phyloP scores from a whole-genome alignment of 92 coral and sea anemone species.

The Parazoanthus swiftii region DNA sequence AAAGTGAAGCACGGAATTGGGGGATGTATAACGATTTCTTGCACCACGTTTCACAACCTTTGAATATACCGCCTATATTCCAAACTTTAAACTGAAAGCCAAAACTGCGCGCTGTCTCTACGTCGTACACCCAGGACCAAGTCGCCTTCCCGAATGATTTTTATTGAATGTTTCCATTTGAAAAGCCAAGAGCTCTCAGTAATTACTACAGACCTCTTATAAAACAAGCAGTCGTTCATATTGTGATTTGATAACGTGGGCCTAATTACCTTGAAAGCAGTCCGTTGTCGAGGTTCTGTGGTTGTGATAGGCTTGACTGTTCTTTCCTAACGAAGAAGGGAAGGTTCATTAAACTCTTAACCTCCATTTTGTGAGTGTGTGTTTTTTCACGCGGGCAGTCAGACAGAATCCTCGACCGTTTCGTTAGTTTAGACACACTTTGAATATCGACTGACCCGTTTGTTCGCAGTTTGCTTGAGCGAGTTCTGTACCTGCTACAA shows the following conservation, averaged over 20 bases:
- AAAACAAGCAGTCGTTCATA: not conserved
- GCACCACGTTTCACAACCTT: not conserved
- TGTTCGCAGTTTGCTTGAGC: constrained; percentile 16
- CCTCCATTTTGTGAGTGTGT: constrained; percentile 12
- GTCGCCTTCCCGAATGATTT: not conserved
- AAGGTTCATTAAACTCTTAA: constrained; percentile 14
- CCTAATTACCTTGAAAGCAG: constrained; percentile 28
- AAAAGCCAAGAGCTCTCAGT: not conserved
- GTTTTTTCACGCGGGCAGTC: not conserved
- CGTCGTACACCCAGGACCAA: not conserved
- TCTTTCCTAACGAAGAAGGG: constrained; percentile 1
- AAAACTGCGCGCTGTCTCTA: not conserved
- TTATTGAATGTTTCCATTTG: not conserved
- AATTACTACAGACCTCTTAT: not conserved
- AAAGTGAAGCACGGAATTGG: too few species aligned
- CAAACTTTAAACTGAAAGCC: not conserved
- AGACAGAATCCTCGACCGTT: constrained; percentile 5
- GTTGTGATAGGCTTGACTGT: not conserved
- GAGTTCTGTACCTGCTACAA: constrained; percentile 14
- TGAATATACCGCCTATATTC: not conserved
- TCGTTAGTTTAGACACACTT: not conserved
- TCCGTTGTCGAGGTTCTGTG: not conserved
- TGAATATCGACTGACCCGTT: constrained; percentile 8
- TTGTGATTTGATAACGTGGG: not conserved
- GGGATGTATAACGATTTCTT: too few species aligned